Base-by-base conservation (phyloP, 2,113 vertebrate species). In the Neoarius graeffei region DNA sequence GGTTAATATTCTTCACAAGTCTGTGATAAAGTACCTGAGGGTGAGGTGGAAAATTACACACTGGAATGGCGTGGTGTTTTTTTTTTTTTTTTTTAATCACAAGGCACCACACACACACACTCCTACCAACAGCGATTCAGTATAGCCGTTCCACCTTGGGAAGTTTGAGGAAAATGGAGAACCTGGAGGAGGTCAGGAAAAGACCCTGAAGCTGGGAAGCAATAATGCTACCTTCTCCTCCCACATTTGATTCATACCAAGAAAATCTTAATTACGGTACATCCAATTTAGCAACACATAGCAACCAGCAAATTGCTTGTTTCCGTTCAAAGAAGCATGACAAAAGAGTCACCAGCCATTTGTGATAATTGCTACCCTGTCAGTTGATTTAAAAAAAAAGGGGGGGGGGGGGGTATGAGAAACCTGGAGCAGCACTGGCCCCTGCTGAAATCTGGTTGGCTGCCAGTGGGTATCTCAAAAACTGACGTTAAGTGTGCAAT, bases 1-100 rank as follows among this genome's bases (percentile, higher is more conserved):
- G 52, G 19, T 56, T 35, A 76, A 66, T 76, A 86, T 86, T 86
- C 57, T 86, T 76, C 73, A 73, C 81, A 30, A 76, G 8, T 54
- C 15, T 77, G 23, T 89, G 52, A 57, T 84, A 60, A 25, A 23
- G 14, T 10, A 19, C 20, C 48, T 52, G 48, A 1, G 48, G n/a
- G 50, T 6, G 0, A n/a, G 11, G 1, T 77, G 50, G 10, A 77
- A 77, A 52, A 77, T 77, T 77, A 48, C 7, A 50, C 4, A 19
- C 0, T 73, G 71, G 35, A 17, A 42, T 73, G 35, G 10, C 6
- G 35, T 17, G 30, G 35, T 42, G 42, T 3, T 0, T 42, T 42
- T 42, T 42, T 3, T 8, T 42, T 35, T 19, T 7, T 42, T 3
- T 8, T 42, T 35, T 19, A 2, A 30, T 17, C 14, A 42, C 69